Conservation (phyloP, 2,797 vertebrate species). For the Columba guinea region DNA sequence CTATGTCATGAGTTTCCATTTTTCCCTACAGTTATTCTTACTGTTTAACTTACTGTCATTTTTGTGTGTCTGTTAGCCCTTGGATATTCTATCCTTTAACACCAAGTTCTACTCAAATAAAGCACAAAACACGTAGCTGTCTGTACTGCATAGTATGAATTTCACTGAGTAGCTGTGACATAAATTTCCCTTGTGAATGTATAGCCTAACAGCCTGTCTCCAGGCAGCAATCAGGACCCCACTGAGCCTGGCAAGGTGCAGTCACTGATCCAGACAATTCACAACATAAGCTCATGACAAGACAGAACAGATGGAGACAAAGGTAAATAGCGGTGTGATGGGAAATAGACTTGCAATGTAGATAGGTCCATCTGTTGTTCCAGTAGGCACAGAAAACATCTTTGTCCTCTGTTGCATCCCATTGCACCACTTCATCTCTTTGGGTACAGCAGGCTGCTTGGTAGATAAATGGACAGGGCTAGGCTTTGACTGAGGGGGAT, state of each 20-base stretch:
- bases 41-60: neutral
- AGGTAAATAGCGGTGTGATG: slow-evolving; percentile 38
- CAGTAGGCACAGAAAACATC: neutral
- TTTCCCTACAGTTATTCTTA: neutral
- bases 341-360: slow-evolving; percentile 28
- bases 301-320: slow-evolving; percentile 57
- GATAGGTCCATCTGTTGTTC: slow-evolving; percentile 49
- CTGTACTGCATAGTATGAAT: neutral
- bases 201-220: slow-evolving; percentile 29
- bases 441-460: neutral
- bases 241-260: slow-evolving; percentile 33
- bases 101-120: neutral
- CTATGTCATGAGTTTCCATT: neutral
- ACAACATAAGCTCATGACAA: slow-evolving; percentile 53
- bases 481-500: fast-evolving
- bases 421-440: neutral
- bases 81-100: neutral
- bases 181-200: slow-evolving; percentile 5
- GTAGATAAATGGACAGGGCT: neutral
- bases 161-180: neutral
- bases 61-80: neutral
- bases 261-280: slow-evolving; percentile 35
- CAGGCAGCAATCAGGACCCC: slow-evolving; percentile 39
- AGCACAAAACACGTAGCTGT: neutral
- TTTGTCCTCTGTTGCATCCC: neutral